phyloP scores from a whole-genome alignment of 2,888 invertebrate species.

The Hoplodrina ambigua region DNA sequence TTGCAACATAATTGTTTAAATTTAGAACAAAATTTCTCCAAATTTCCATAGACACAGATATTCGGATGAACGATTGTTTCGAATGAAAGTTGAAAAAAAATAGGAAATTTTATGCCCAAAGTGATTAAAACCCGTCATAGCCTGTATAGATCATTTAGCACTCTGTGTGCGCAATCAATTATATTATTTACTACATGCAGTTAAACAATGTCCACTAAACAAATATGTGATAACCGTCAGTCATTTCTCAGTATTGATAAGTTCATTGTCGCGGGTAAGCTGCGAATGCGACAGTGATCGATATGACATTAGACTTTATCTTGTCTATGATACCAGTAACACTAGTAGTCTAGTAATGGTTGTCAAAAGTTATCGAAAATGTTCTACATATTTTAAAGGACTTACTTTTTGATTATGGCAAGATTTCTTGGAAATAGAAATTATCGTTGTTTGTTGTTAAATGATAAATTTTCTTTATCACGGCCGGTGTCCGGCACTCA shows the following conservation, averaged over 20 bases:
- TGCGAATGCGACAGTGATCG: constrained; percentile 55
- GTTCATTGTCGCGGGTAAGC: constrained; percentile 46
- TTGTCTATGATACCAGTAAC: constrained; percentile 57
- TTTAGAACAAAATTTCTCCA: no score
- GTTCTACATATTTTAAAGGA: constrained; percentile 39
- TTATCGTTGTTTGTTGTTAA: constrained; percentile 40
- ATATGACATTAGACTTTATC: constrained; percentile 55
- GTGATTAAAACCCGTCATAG: not conserved
- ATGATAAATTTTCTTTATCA: constrained; percentile 17
- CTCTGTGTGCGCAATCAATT: constrained; percentile 14
- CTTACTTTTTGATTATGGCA: constrained; percentile 40
- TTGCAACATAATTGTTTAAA: no score
- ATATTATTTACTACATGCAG: constrained; percentile 20
- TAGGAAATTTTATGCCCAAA: not conserved
- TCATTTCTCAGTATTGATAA: constrained; percentile 57
- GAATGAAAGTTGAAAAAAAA: not conserved
- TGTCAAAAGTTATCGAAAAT: constrained; percentile 52
- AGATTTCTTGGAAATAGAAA: constrained; percentile 47
- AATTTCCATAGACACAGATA: no score
- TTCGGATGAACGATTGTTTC: no score
- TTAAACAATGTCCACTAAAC: constrained; percentile 30
- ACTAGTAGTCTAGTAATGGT: constrained; percentile 51
- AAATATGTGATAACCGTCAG: constrained; percentile 36
- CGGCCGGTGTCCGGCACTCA: not conserved
- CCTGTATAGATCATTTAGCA: no score